Percentiles rank a stretch among this genome's conserved stretches.
Conservation (phyloP, 2,113 vertebrate species). For the Sula dactylatra region DNA sequence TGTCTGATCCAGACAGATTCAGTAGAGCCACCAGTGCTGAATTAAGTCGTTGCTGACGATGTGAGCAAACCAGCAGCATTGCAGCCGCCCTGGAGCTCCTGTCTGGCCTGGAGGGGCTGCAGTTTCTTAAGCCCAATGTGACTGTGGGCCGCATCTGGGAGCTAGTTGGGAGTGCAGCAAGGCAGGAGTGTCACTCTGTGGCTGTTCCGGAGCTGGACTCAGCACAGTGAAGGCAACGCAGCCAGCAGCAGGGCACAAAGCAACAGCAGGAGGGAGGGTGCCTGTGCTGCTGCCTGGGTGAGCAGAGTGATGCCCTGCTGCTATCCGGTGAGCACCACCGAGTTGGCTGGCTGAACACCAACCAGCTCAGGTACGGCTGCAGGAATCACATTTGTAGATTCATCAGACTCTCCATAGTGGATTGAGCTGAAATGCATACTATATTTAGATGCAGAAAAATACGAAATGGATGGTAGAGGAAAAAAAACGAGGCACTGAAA, state of each 20-base stretch:
- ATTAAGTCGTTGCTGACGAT: background rate
- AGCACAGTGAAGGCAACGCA: rapidly evolving
- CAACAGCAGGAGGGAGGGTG: background rate
- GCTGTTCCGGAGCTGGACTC: background rate
- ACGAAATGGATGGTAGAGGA: background rate
- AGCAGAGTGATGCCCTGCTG: background rate
- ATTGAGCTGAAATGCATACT: background rate
- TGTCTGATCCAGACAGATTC: background rate
- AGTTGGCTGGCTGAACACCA: background rate
- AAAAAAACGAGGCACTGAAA: background rate
- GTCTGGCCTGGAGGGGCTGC: background rate
- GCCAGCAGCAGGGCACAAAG: background rate
- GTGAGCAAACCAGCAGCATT: background rate
- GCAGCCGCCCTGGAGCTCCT: background rate
- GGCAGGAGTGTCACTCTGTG: background rate
- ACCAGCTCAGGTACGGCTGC: background rate
- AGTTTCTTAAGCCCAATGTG: background rate
- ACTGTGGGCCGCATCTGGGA: background rate
- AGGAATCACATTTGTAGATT: background rate
- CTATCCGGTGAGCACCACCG: background rate
- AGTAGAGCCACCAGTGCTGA: background rate
- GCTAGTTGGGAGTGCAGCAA: background rate
- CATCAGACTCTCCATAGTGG: background rate
- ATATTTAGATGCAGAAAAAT: background rate
- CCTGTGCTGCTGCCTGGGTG: background rate